Percentiles rank a stretch among this genome's conserved stretches.
phyloP scores from a whole-genome alignment of 2,888 invertebrate species.

The Alcis repandata region DNA sequence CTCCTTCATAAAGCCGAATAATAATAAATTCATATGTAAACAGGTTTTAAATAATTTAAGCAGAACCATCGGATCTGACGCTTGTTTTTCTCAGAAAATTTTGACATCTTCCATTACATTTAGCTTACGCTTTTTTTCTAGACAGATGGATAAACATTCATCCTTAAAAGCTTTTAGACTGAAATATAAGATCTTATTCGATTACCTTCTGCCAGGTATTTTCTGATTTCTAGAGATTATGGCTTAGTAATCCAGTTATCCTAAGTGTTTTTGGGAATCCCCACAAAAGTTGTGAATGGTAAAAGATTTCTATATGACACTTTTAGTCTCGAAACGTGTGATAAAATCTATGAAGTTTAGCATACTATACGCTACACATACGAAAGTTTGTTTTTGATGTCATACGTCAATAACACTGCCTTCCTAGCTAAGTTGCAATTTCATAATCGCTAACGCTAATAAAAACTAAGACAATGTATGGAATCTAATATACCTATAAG shows the following conservation, averaged over 20 bases:
- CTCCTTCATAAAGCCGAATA: background rate
- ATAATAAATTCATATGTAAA: slow-evolving; percentile 1
- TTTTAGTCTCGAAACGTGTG: background rate
- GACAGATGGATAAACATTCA: slow-evolving; percentile 10
- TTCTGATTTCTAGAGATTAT: background rate
- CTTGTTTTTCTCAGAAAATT: slow-evolving; percentile 10
- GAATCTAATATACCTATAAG: too few species aligned
- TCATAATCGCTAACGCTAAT: too few species aligned
- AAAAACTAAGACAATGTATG: too few species aligned
- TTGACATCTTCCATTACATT: slow-evolving; percentile 25
- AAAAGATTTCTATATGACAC: too few species aligned
- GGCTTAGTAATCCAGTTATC: background rate
- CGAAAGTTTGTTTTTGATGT: too few species aligned
- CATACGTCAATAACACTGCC: too few species aligned
- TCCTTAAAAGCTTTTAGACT: slow-evolving; percentile 25
- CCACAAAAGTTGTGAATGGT: too few species aligned
- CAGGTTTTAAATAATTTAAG: slow-evolving; percentile 22
- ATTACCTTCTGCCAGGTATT: slow-evolving; percentile 8
- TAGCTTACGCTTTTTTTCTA: slow-evolving; percentile 11
- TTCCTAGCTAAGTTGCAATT: too few species aligned
- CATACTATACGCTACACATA: too few species aligned
- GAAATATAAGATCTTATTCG: slow-evolving; percentile 18
- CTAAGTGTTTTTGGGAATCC: background rate
- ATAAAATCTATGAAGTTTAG: too few species aligned
- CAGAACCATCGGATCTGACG: background rate